Base-by-base conservation (phyloP, 2,888 invertebrate genomes). In the Ophion obscuratus region DNA sequence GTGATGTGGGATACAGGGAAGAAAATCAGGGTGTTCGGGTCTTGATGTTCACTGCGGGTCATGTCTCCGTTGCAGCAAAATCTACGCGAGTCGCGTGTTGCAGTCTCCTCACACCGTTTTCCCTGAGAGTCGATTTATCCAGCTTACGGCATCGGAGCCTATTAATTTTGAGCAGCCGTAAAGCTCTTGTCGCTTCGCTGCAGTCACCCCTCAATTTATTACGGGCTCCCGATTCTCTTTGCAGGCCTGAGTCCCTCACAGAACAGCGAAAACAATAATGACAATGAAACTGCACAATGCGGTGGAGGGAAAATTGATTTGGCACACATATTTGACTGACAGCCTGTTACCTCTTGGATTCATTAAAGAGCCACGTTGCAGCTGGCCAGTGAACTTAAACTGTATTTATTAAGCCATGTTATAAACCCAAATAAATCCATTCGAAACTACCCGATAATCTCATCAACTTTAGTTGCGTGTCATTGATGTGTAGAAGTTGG, bases 121-220 rank as follows among this genome's bases (percentile, higher is more conserved):
- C 78, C 71, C 66, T 57, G 70, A 66, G 71, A 76, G 27, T 82
- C 64, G 78, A 75, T 75, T 79, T 78, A 82, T 82, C 66, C 77
- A 57, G 71, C 59, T 70, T 53, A 71, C 5, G 67, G 59, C 61
- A 68, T 71, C 40, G 40, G 59, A 47, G 53, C 40, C 14, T 47
- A 66, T 64, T 70, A 79, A 74, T 82, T 66, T 66, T 79, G 76
- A 44, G 40, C 47, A 61, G n/a, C 64, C 47, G 74, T 59, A 75
- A 59, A 79, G 47, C 70, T 70, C 9, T 57, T n/a, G 20, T 0
- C 61, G 53, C 61, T 47, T 24, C 27, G 14, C 9, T 24, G 24
- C 67, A 74, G 81, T 81, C 66, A 44, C 9, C 36, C 74, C 57
- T 75, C 75, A 36, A 85, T 85, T 57, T 53, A 75, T 64, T 31